These are phyloP conservation scores for Argyra leucocephala DNA, from an alignment of 2,888 invertebrate species.

Conservation along the genomic window DNA sequence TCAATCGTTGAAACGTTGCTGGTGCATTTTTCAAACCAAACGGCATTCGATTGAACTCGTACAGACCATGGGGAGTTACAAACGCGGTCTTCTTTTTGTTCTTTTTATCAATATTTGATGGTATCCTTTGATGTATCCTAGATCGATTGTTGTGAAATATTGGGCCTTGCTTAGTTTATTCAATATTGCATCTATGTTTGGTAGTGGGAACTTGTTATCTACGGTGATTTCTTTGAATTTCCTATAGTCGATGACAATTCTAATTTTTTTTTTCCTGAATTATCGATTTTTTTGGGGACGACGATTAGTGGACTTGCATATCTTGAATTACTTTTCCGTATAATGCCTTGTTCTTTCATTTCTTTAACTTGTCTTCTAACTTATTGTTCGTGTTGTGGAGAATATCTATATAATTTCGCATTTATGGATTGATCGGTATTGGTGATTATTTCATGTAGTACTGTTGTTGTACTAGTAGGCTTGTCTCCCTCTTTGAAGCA, in stretches of 20 bases:
- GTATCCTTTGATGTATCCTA: constrained; percentile 15
- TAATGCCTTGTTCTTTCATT: constrained; percentile 19
- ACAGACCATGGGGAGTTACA: constrained; percentile 18
- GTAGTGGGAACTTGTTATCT: constrained; percentile 18
- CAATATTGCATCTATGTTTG: constrained; percentile 18
- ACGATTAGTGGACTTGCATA: constrained; percentile 19
- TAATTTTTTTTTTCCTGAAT: constrained; percentile 16
- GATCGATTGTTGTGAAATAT: constrained; percentile 16
- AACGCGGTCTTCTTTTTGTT: constrained; percentile 21
- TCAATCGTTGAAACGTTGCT: no score
- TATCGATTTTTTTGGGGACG: constrained; percentile 17
- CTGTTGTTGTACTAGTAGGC: constrained; percentile 13
- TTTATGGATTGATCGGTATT: constrained; percentile 17
- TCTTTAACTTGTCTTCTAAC: constrained; percentile 15
- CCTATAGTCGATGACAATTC: constrained; percentile 19
- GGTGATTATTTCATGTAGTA: constrained; percentile 17
- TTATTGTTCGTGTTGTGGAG: constrained; percentile 19
- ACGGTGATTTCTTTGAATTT: constrained; percentile 16
- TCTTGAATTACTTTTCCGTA: constrained; percentile 18
- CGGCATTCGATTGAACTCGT: no score
- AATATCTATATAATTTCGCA: constrained; percentile 17
- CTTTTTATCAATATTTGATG: constrained; percentile 16
- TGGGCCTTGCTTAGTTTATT: constrained; percentile 10
- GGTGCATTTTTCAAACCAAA: no score
- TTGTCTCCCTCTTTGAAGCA: constrained; percentile 18